Base-by-base conservation (phyloP, 2,888 invertebrate species). In the Trichogramma evanescens region DNA sequence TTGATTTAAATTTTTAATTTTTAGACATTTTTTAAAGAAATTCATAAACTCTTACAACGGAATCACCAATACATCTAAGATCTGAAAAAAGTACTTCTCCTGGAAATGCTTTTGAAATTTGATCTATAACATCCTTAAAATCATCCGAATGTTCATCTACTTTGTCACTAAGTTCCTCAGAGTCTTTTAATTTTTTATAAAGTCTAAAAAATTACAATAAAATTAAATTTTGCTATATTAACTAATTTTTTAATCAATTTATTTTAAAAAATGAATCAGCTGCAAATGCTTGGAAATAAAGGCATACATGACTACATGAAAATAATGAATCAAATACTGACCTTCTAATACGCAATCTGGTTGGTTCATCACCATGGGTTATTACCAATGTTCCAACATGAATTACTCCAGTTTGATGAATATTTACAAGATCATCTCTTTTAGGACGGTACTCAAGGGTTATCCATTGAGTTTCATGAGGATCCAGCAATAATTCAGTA, bases 311-410 rank as follows among this genome's bases (percentile, higher is more conserved):
- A n/a, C 2, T 2, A 9, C 8, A 45, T 45, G 8, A 45, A 45
- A 45, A 26, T 26, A 26, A 26, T 26, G 26, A 26, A 26, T 26
- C 26, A 2, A 50, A 52, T 39, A 54, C 55, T 60, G 57, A 76
- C 74, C 75, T 71, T 42, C 78, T 72, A 66, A 78, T 73, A 63
- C 78, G 67, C 65, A 72, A 71, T 5, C 82, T 74, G 42, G 81
- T 81, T 5, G 82, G 80, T 58, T 83, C 82, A 65, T 82, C 82
- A 1, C 82, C 82, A 57, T 79, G 78, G 13, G 79, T 79, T 9
- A 83, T 73, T 44, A 77, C 77, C 67, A 83, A 67, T 26, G 81
- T 81, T 52, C 81, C 82, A 54, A 63, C 80, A 71, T 68, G 81
- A 26, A 61, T 80, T 70, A 70, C 77, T 66, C 63, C 75, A 55